Conservation (phyloP, 2,113 vertebrate genomes). For the Microcebus murinus region DNA sequence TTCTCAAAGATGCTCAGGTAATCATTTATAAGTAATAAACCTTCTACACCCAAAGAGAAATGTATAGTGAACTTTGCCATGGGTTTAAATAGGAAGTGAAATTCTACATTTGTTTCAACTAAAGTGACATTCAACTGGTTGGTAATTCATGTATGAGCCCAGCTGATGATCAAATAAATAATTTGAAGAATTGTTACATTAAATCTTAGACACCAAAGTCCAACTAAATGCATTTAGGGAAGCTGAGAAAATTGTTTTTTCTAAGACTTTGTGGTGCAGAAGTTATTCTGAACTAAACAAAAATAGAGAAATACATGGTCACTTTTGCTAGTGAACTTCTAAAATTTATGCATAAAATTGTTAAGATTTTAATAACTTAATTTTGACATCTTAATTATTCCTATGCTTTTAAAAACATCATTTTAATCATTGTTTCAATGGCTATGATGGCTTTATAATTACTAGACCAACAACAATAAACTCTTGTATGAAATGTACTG, state of each 20-base stretch:
- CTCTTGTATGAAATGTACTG: background rate
- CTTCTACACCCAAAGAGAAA: background rate
- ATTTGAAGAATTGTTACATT: background rate
- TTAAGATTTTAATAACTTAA: background rate
- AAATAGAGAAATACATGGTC: background rate
- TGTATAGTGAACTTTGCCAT: background rate
- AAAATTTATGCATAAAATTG: background rate
- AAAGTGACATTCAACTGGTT: constrained; percentile 33
- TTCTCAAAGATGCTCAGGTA: constrained; percentile 6
- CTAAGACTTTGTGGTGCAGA: background rate
- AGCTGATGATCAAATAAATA: background rate
- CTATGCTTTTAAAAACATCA: background rate
- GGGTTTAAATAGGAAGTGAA: background rate
- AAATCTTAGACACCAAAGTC: background rate
- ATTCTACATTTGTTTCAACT: background rate
- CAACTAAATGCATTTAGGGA: background rate
- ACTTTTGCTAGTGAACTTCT: constrained; percentile 31
- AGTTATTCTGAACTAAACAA: background rate
- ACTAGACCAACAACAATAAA: background rate
- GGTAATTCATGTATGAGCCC: background rate
- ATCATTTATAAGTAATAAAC: background rate
- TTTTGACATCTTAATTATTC: background rate
- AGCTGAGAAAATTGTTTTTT: constrained; percentile 11
- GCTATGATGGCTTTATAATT: background rate
- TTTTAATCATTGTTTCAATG: background rate